A percentile compares a stretch with the other conserved stretches of the same genome.
phyloP scores from a whole-genome alignment of 2,888 invertebrate species.

The Coleophora flavipennella region DNA sequence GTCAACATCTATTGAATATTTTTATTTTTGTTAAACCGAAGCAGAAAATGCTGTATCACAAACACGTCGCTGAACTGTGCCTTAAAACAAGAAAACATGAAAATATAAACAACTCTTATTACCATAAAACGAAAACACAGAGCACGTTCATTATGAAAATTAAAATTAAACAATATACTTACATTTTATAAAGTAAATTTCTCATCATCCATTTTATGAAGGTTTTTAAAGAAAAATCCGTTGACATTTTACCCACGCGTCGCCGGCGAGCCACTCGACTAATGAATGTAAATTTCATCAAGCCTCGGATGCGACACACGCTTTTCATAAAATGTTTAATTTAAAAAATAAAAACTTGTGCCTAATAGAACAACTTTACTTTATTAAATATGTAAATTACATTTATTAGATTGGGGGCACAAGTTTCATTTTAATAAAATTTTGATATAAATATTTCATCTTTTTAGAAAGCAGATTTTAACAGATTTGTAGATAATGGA shows the following conservation, averaged over 20 bases:
- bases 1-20: too few species aligned
- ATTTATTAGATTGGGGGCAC: constrained; percentile 16
- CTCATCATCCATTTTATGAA: constrained; percentile 21
- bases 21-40: too few species aligned
- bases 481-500: too few species aligned
- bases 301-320: constrained; percentile 35
- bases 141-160: constrained; percentile 5
- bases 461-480: too few species aligned
- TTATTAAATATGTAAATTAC: constrained; percentile 27
- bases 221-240: constrained; percentile 32
- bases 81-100: too few species aligned
- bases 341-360: constrained; percentile 22
- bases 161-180: constrained; percentile 13
- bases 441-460: too few species aligned
- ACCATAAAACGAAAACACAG: too few species aligned
- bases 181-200: constrained; percentile 10
- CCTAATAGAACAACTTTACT: constrained; percentile 18
- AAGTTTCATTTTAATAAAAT: constrained; percentile 8
- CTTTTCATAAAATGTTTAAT: constrained; percentile 42
- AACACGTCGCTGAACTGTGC: too few species aligned
- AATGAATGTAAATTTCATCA: constrained; percentile 66
- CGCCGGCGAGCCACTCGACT: constrained; percentile 35
- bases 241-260: constrained; percentile 34
- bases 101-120: too few species aligned
- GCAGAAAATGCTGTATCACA: too few species aligned